Evolutionary conservation across 2,888 invertebrate genomes (phyloP).

Genomic region (Arge pagana): DNA sequence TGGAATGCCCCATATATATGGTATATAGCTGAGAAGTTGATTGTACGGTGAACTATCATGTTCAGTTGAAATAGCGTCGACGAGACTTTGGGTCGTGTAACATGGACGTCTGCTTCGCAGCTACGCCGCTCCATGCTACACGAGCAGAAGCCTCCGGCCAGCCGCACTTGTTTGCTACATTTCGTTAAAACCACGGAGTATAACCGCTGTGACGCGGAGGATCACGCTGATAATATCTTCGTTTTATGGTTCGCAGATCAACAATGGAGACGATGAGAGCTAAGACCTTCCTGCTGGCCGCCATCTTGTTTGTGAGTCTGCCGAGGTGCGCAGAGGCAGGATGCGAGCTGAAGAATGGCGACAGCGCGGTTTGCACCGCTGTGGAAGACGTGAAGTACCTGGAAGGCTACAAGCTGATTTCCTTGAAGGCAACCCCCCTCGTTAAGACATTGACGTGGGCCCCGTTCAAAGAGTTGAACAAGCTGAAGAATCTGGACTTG

Average conservation of each 20-base stretch:
- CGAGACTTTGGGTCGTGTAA: no score
- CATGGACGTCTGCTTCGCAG: no score
- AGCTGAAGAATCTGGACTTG: conserved; percentile 67
- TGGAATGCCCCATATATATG: no score
- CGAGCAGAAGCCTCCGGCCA: no score
- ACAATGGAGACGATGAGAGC: conserved; percentile 45
- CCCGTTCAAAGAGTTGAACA: conserved; percentile 57
- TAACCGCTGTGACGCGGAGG: no score
- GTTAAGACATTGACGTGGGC: conserved; percentile 30
- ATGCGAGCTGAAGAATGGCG: conserved; percentile 40
- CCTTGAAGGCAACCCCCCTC: conserved; percentile 33
- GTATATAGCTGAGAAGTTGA: no score
- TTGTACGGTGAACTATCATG: no score
- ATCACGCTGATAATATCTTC: no score
- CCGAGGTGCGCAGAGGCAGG: conserved; percentile 36
- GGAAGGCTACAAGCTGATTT: conserved; percentile 41
- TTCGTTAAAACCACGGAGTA: no score
- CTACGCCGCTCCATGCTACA: no score
- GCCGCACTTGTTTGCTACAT: no score
- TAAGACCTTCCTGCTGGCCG: conserved; percentile 28
- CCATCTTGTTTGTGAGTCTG: conserved; percentile 35
- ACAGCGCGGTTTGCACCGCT: conserved; percentile 41
- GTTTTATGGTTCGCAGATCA: conserved; percentile 37
- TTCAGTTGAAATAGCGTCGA: no score
- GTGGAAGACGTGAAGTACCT: conserved; percentile 46